Evolutionary conservation across 2,888 invertebrate genomes (phyloP).

Genomic region (Drosophila sordidapex): DNA sequence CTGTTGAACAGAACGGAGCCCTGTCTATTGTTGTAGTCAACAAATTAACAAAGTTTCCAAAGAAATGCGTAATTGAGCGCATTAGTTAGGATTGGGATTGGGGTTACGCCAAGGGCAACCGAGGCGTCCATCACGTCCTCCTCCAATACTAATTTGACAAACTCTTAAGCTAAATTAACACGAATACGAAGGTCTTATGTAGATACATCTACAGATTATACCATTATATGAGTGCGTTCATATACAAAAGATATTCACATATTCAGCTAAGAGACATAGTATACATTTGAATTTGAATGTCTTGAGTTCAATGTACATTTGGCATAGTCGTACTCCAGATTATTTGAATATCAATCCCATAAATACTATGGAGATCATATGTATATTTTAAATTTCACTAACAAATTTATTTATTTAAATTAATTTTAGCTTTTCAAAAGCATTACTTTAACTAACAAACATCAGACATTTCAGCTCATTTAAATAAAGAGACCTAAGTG

Average conservation of each 20-base stretch:
- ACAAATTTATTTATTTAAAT: background rate
- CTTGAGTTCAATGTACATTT: background rate
- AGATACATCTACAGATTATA: background rate
- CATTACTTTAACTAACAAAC: background rate
- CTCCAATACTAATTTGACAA: slow-evolving; percentile 70
- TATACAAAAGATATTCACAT: background rate
- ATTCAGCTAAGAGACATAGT: background rate
- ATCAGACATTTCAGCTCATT: background rate
- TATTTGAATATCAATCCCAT: background rate
- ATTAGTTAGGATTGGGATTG: slow-evolving; percentile 44
- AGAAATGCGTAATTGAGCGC: slow-evolving; percentile 72
- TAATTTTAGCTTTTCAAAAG: background rate
- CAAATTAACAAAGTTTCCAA: slow-evolving; percentile 76
- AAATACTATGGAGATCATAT: background rate
- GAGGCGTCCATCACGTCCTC: slow-evolving; percentile 49
- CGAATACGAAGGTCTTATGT: slow-evolving; percentile 7
- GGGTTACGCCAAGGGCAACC: slow-evolving; percentile 32
- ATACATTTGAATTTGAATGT: background rate
- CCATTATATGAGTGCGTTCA: background rate
- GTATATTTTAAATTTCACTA: background rate
- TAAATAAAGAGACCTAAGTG: background rate
- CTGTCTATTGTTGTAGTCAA: slow-evolving; percentile 70
- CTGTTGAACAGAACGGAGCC: slow-evolving; percentile 9
- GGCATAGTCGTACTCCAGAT: background rate
- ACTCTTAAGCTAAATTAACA: slow-evolving; percentile 58